Percentiles rank a stretch among this genome's conserved stretches.
Conservation (phyloP, 2,888 invertebrate genomes). For the Cheilosia pagana region DNA sequence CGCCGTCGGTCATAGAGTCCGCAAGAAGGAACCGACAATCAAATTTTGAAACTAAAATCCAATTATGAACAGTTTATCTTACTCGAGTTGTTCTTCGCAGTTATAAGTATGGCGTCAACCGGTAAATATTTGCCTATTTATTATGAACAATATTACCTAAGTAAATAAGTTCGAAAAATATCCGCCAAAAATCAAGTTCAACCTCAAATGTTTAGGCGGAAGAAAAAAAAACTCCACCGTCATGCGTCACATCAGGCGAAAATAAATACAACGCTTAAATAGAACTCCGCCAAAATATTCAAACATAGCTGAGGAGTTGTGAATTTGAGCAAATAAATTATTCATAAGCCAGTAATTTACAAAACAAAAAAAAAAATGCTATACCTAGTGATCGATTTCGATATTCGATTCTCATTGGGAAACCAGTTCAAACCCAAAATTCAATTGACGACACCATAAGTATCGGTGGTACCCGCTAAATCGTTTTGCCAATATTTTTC, state of each 20-base stretch:
- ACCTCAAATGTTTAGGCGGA: too few species aligned
- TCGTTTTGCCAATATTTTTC: not conserved
- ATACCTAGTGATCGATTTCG: constrained; percentile 30
- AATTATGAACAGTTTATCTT: too few species aligned
- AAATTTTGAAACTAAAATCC: too few species aligned
- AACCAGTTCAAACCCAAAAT: constrained; percentile 19
- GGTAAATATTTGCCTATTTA: too few species aligned
- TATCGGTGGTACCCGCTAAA: constrained; percentile 4
- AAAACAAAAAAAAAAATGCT: not conserved
- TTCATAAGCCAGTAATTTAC: constrained; percentile 9
- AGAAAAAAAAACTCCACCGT: too few species aligned
- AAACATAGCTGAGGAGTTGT: constrained; percentile 5
- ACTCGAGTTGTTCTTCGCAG: too few species aligned
- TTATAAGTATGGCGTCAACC: too few species aligned
- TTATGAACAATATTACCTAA: too few species aligned
- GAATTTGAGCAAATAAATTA: constrained; percentile 21
- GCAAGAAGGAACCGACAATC: too few species aligned
- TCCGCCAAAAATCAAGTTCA: too few species aligned
- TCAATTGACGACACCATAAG: constrained; percentile 4
- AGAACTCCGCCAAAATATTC: constrained; percentile 17
- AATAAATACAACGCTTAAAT: not conserved
- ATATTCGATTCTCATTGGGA: not conserved
- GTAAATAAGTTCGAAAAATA: too few species aligned
- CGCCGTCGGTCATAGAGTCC: too few species aligned
- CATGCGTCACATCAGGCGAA: constrained; percentile 6